Evolutionary conservation across 2,797 vertebrate genomes (phyloP).

Genomic region (Odontamblyopus lacepedii): DNA sequence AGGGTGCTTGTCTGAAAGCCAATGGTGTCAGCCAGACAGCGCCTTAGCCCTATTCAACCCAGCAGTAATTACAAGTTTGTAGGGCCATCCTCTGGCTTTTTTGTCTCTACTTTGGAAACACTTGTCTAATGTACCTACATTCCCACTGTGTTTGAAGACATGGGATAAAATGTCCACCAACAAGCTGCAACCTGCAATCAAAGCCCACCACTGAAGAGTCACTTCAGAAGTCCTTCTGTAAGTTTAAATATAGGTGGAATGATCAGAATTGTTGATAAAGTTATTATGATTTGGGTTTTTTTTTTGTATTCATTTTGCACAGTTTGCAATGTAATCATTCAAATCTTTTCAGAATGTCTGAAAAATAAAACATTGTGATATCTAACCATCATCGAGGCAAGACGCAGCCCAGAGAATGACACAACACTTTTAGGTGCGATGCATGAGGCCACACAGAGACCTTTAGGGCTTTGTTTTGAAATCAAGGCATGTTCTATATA

Average conservation of each 20-base stretch:
- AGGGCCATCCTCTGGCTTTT: constrained; percentile 60
- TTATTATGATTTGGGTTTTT: not conserved
- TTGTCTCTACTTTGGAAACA: constrained; percentile 68
- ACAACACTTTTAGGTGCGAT: too few species aligned
- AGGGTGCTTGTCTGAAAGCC: constrained; percentile 65
- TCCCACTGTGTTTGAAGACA: constrained; percentile 52
- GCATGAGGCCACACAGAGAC: too few species aligned
- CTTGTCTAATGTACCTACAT: constrained; percentile 59
- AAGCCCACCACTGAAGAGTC: constrained; percentile 12
- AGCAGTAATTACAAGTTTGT: constrained; percentile 77
- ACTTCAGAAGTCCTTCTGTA: constrained; percentile 12
- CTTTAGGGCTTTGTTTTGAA: not conserved
- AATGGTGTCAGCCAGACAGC: constrained; percentile 67
- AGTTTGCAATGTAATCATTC: not conserved
- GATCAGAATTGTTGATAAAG: too few species aligned
- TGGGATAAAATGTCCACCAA: constrained; percentile 34
- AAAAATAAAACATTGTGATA: not conserved
- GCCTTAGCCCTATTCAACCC: constrained; percentile 64
- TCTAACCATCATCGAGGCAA: too few species aligned
- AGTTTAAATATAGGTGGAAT: too few species aligned
- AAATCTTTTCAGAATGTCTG: not conserved
- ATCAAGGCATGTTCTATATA: not conserved
- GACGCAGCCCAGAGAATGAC: too few species aligned
- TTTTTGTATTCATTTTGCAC: not conserved
- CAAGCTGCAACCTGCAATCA: constrained; percentile 34